Conservation (phyloP, 1,140 invertebrate genomes). For the Pissodes strobi region DNA sequence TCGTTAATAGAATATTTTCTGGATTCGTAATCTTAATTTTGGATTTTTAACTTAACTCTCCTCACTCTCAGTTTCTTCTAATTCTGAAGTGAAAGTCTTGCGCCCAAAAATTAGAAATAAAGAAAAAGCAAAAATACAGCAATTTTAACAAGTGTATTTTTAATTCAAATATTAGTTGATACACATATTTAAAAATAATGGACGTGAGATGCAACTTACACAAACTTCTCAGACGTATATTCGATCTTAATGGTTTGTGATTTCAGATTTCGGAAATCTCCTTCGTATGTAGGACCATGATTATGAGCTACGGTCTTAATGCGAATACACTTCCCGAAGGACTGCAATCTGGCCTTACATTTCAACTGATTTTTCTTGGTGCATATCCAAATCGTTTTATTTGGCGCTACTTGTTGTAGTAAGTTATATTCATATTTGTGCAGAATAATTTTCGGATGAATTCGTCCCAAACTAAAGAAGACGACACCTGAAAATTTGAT, state of each 20-base stretch:
- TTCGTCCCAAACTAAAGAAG: conserved; percentile 9
- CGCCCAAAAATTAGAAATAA: too few relatives aligned
- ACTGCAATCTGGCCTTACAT: conserved; percentile 6
- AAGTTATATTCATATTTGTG: conserved; percentile 21
- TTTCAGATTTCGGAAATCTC: neutral
- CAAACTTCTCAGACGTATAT: conserved; percentile 5
- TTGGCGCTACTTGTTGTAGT: neutral
- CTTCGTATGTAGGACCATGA: neutral
- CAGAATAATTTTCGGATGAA: conserved; percentile 27
- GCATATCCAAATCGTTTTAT: conserved; percentile 5
- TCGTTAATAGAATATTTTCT: too few relatives aligned
- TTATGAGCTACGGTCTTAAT: conserved; percentile 9
- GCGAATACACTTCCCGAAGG: conserved; percentile 11
- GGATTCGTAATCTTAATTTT: too few relatives aligned
- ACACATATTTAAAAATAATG: too few relatives aligned
- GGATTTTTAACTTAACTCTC: too few relatives aligned
- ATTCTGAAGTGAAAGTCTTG: too few relatives aligned
- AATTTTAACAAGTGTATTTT: too few relatives aligned
- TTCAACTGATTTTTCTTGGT: neutral
- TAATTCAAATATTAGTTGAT: too few relatives aligned
- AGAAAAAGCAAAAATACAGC: too few relatives aligned
- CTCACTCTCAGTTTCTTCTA: too few relatives aligned
- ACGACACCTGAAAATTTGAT: conserved; percentile 16
- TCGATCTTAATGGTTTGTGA: conserved; percentile 5
- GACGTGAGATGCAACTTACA: too few relatives aligned